Base-by-base conservation (phyloP, 2,113 vertebrate species). In the Platichthys stellatus region DNA sequence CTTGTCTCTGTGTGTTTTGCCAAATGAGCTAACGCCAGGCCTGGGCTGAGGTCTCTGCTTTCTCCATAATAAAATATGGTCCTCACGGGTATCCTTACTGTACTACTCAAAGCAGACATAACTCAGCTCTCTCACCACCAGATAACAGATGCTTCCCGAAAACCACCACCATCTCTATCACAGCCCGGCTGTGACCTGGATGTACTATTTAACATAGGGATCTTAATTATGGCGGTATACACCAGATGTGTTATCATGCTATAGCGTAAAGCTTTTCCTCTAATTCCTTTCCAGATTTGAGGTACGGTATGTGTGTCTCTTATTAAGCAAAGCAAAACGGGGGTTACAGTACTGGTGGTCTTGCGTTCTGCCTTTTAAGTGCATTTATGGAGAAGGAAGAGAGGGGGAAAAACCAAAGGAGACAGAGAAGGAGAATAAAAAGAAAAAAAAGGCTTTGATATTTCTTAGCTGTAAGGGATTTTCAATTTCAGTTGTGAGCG, bases 51-150 rank as follows among this genome's bases (percentile, higher is more conserved):
- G 85, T 85, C 84, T 90, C 70, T 47, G 74, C 89, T 93, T 93
- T 92, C 92, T 88, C 86, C 58, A 45, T 45, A 67, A 78, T 91
- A 78, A 94, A 91, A 90, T 94, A 92, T 71, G 77, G 80, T 88
- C 80, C 94, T 93, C 89, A 17, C 78, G 90, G 93, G 92, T 88
- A 90, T 90, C 89, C 88, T 93, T 91, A 91, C 87, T 82, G 76
- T 84, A 82, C 82, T 83, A 85, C 92, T 92, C 92, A 85, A 89
- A 92, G 90, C 90, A 92, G 74, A 81, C 87, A 93, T 95, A 93
- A 94, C 87, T 94, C 91, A 92, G 77, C 76, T 73, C 68, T 84
- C 80, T 85, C 82, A 83, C 70, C 80, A 89, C 78, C 81, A 84
- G 85, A 89, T 84, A 90, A 90, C 87, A 87, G 80, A 86, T 86